Evolutionary conservation across 1,140 invertebrate species (phyloP).

Genomic region (Sitobion miscanthi): DNA sequence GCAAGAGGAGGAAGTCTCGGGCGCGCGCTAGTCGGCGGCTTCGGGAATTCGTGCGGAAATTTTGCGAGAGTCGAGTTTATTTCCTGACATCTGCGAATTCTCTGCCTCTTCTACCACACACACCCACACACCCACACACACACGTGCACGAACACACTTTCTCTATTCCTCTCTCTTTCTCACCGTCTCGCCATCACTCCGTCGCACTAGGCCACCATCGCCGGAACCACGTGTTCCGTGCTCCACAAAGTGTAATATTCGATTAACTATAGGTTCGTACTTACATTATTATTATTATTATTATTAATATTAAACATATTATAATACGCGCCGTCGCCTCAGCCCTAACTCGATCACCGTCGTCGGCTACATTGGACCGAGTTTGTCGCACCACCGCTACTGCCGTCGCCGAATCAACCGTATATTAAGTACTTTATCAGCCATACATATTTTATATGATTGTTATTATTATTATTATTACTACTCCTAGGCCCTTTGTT

Average conservation of each 20-base stretch:
- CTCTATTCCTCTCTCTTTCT: background rate
- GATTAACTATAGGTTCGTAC: background rate
- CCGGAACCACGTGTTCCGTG: background rate
- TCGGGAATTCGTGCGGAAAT: background rate
- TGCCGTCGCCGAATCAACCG: background rate
- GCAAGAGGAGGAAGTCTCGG: background rate
- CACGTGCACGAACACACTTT: background rate
- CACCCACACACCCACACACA: background rate
- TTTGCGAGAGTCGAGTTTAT: constrained; percentile 13
- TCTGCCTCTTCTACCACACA: background rate
- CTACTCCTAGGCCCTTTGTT: background rate
- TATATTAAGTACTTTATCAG: background rate
- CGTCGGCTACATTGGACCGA: background rate
- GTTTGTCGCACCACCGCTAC: background rate
- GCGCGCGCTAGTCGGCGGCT: background rate
- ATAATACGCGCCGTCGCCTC: background rate
- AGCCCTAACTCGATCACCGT: background rate
- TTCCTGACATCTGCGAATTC: constrained; percentile 13
- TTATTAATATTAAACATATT: background rate
- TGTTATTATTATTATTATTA: background rate
- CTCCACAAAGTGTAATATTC: background rate
- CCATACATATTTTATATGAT: background rate
- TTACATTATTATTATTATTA: background rate
- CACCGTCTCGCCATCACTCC: background rate
- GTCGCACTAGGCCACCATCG: background rate